These are phyloP conservation scores for Pammene fasciana DNA, from an alignment of 2,888 invertebrate species.

Conservation along the genomic window DNA sequence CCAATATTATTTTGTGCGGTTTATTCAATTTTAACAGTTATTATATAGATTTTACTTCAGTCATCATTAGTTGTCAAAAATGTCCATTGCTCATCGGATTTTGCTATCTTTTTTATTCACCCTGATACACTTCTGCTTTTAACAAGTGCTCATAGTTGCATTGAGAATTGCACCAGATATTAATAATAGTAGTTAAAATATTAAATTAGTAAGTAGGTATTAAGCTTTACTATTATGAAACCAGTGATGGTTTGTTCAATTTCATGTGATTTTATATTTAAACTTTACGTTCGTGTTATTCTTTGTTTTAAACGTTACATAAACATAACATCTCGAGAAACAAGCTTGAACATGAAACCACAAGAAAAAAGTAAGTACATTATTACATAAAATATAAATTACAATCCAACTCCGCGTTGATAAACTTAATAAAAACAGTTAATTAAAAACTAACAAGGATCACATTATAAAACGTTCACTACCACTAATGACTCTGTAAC, in stretches of 20 bases:
- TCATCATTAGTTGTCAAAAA: conserved; percentile 71
- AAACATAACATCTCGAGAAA: conserved; percentile 33
- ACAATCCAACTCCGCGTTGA: conserved; percentile 7
- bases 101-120: conserved; percentile 45
- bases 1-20: conserved; percentile 78
- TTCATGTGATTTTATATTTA: conserved; percentile 69
- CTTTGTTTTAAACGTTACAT: conserved; percentile 39
- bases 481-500: conserved; percentile 49
- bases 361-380: conserved; percentile 49
- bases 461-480: conserved; percentile 45
- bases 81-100: conserved; percentile 48
- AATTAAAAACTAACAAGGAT: conserved; percentile 36
- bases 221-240: conserved; percentile 55
- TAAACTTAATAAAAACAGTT: conserved; percentile 29
- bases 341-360: conserved; percentile 62
- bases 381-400: conserved; percentile 19
- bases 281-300: conserved; percentile 49
- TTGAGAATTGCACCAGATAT: conserved; percentile 44
- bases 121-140: conserved; percentile 44
- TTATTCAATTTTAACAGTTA: conserved; percentile 82
- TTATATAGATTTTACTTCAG: conserved; percentile 80
- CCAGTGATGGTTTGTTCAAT: conserved; percentile 44
- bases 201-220: conserved; percentile 63
- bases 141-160: conserved; percentile 28
- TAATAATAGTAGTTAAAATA: conserved; percentile 30